Evolutionary conservation across 2,888 invertebrate species (phyloP).

Genomic region (Polymixis lichenea): DNA sequence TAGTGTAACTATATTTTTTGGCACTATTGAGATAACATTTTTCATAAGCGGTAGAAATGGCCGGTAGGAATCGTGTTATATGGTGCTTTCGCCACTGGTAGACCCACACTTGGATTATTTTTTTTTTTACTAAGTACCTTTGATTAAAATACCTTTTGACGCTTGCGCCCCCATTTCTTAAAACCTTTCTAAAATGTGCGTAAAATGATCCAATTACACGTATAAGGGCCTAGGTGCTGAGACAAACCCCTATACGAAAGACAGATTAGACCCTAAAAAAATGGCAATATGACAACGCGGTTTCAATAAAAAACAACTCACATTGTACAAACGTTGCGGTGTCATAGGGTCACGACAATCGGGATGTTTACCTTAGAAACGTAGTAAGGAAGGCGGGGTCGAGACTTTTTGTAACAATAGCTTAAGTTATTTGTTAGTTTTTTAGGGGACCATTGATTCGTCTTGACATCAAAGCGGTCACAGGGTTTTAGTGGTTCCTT

Average conservation of each 20-base stretch:
- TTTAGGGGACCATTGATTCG: conserved; percentile 52
- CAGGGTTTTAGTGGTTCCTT: neutral
- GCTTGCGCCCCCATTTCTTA: neutral
- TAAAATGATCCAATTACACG: neutral
- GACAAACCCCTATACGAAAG: neutral
- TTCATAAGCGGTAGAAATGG: too few relatives aligned
- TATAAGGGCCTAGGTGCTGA: neutral
- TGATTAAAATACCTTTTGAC: neutral
- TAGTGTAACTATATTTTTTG: too few relatives aligned
- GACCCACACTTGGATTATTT: too few relatives aligned
- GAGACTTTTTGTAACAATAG: conserved; percentile 41
- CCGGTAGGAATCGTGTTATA: too few relatives aligned
- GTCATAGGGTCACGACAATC: conserved; percentile 32
- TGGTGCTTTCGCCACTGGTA: too few relatives aligned
- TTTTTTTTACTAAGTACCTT: neutral
- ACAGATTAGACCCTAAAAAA: neutral
- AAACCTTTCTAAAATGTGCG: neutral
- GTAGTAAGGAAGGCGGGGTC: conserved; percentile 33
- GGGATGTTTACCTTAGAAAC: conserved; percentile 37
- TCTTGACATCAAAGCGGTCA: conserved; percentile 48
- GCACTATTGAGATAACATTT: too few relatives aligned
- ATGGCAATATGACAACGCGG: neutral
- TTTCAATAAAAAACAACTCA: conserved; percentile 16
- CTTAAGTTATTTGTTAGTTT: conserved; percentile 49
- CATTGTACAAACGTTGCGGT: conserved; percentile 6